phyloP scores from a whole-genome alignment of 2,797 vertebrate species.

The Gallinago nigripennis region DNA sequence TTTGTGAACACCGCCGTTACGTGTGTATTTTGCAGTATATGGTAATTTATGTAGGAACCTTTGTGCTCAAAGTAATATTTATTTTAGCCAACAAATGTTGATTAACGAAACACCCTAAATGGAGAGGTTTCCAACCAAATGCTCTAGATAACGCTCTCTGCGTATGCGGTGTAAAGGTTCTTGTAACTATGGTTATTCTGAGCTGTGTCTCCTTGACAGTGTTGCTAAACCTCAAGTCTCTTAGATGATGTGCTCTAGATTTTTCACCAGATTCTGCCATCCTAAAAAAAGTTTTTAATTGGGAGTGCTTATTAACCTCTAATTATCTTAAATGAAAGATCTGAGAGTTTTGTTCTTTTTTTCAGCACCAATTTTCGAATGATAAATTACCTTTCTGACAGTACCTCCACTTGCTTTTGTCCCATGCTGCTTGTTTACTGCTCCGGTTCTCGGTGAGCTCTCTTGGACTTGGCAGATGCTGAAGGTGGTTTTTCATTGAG shows the following conservation, averaged over 20 bases:
- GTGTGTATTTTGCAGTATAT: background rate
- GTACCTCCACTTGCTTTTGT: background rate
- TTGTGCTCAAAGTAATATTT: background rate
- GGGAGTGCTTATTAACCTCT: background rate
- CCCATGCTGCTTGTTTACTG: background rate
- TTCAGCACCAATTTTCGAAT: background rate
- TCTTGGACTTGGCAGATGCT: background rate
- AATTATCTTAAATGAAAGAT: background rate
- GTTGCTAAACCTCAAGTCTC: background rate
- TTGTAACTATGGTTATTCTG: background rate
- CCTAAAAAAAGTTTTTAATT: background rate
- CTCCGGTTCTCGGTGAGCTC: background rate
- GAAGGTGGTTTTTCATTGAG: background rate
- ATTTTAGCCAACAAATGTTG: background rate
- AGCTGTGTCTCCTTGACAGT: background rate
- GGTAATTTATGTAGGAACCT: background rate
- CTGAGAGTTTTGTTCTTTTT: background rate
- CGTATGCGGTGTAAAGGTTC: background rate
- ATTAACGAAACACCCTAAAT: background rate
- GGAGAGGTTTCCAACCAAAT: background rate
- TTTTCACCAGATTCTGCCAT: background rate
- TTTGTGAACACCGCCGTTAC: background rate
- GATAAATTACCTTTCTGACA: background rate
- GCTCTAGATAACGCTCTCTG: background rate
- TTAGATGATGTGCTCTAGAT: background rate